These are phyloP conservation scores for Eclectus roratus DNA, from an alignment of 2,113 vertebrate genomes.

Conservation along the genomic window DNA sequence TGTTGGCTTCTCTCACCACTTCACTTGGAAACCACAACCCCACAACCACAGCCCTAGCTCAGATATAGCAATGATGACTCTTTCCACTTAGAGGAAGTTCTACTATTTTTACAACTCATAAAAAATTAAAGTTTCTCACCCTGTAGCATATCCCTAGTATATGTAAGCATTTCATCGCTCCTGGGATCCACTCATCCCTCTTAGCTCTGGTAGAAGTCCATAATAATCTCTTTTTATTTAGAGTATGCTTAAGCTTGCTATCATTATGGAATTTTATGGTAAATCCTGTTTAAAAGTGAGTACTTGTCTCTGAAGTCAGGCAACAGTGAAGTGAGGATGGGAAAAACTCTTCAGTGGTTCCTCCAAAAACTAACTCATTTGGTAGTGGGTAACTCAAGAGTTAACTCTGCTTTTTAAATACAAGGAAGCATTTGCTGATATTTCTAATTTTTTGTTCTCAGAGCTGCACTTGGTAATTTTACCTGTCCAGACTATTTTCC, in stretches of 20 bases:
- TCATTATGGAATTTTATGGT: not conserved
- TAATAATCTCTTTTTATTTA: not conserved
- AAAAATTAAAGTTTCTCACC: not conserved
- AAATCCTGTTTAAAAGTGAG: not conserved
- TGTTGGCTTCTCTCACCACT: not conserved
- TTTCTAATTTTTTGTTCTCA: not conserved
- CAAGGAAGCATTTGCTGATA: not conserved
- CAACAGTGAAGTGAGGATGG: not conserved
- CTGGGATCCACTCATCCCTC: not conserved
- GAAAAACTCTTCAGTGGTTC: not conserved
- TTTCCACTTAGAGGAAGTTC: not conserved
- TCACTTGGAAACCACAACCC: conserved; percentile 9
- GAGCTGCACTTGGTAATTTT: not conserved
- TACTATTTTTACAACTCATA: not conserved
- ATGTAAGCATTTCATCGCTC: not conserved
- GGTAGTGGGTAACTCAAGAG: not conserved
- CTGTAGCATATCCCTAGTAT: not conserved
- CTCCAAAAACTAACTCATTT: not conserved
- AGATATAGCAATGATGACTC: not conserved
- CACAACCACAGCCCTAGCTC: not conserved
- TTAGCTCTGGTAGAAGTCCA: not conserved
- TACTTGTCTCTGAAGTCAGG: not conserved
- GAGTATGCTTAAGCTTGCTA: not conserved
- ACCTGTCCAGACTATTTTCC: not conserved
- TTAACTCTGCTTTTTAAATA: not conserved